Base-by-base conservation (phyloP, 1,140 invertebrate species). In the Drosophila parabipectinata region DNA sequence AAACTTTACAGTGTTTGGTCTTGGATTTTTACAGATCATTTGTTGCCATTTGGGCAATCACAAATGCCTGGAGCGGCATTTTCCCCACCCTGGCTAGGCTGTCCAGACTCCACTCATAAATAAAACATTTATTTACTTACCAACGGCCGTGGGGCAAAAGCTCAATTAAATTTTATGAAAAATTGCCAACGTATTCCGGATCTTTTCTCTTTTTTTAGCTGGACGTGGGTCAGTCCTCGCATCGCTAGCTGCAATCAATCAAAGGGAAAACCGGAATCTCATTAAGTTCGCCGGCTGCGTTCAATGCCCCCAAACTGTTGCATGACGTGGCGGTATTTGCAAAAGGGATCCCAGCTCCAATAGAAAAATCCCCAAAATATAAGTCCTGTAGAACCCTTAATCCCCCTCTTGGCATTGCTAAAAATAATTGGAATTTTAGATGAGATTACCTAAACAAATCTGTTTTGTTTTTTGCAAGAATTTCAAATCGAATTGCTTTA, bases 121-220 rank as follows among this genome's bases (percentile, higher is more conserved):
- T 84, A 83, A 83, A 84, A 83, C 72, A 83, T 68, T 83, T 79
- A 83, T 83, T 83, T 84, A 84, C 80, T 84, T 79, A 69, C 75
- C 79, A 83, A 84, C 76, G 62, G 77, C 80, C 76, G 60, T 30
- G 53, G 72, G 80, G 39, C 41, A 75, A 79, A 83, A 84, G 80
- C 72, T 79, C 80, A 83, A 83, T 83, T 83, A 83, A 83, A 79
- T 50, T 83, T 76, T 76, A 67, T 79, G 79, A 84, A 84, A 79
- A 79, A 84, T 76, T 63, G 77, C 80, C 72, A 72, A 52, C 48
- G 52, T 39, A 45, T 44, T 3, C 18, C 21, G n/a, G 5, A 14
- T 7, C 41, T 4, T 10, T 26, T n/a, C 28, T 12, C 39, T 15
- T 10, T 7, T 55, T 55, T 37, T 41, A 21, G 54, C 48, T 54